Evolutionary conservation across 2,797 vertebrate species (phyloP).

Genomic region (Podarcis lilfordi): DNA sequence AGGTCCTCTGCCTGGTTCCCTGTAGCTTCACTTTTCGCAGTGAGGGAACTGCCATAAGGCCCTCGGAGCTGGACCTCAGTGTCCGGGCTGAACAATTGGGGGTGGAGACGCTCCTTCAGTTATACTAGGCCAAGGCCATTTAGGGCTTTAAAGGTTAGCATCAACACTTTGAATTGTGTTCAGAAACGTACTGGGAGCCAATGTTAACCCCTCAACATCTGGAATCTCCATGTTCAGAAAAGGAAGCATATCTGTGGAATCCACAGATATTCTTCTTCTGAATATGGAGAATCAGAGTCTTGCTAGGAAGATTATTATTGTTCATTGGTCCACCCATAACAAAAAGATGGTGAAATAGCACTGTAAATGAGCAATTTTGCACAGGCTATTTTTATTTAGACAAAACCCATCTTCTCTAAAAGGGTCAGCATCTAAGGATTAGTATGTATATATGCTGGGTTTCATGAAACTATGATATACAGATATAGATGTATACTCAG

Average conservation of each 20-base stretch:
- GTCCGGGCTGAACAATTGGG: too few species aligned
- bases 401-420: conserved; percentile 19
- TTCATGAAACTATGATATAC: conserved; percentile 36
- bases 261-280: background rate
- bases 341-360: background rate
- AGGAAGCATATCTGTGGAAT: too few species aligned
- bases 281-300: conserved; percentile 17
- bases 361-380: conserved; percentile 33
- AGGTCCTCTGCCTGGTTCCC: too few species aligned
- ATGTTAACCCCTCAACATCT: background rate
- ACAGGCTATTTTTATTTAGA: conserved; percentile 37
- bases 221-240: background rate
- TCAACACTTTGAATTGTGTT: too few species aligned
- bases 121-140: too few species aligned
- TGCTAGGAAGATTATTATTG: background rate
- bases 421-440: background rate
- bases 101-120: too few species aligned
- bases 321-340: conserved; percentile 23
- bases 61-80: too few species aligned
- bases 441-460: background rate
- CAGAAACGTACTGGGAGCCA: too few species aligned
- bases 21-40: too few species aligned
- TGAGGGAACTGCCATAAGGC: too few species aligned
- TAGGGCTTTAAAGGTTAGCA: too few species aligned
- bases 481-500: background rate